phyloP scores from a whole-genome alignment of 2,888 invertebrate genomes.

The Litoditis marina region DNA sequence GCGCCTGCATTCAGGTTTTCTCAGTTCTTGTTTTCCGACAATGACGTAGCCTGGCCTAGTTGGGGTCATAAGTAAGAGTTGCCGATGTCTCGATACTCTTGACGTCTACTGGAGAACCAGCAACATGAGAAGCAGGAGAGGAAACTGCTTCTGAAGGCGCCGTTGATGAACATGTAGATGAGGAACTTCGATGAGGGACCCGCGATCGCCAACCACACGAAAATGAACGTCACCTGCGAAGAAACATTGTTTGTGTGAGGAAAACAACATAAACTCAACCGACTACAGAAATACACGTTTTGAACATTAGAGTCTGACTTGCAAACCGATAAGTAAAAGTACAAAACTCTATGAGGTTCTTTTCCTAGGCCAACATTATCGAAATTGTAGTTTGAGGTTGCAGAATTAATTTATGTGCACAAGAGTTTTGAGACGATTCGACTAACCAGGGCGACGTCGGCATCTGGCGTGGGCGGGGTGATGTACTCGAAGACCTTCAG shows the following conservation, averaged over 20 bases:
- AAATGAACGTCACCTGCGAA: conserved; percentile 47
- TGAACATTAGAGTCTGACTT: too few relatives aligned
- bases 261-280: not conserved
- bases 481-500: conserved; percentile 40
- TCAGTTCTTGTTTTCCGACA: too few relatives aligned
- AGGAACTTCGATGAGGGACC: conserved; percentile 94
- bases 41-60: not conserved
- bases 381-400: too few relatives aligned
- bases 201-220: conserved; percentile 89
- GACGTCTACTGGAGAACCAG: conserved; percentile 20
- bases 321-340: too few relatives aligned
- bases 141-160: conserved; percentile 71
- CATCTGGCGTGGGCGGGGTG: conserved; percentile 25
- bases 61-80: conserved; percentile 37
- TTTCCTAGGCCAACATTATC: too few relatives aligned
- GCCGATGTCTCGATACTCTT: conserved; percentile 43
- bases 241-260: too few relatives aligned
- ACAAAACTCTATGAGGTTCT: too few relatives aligned
- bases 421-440: not conserved
- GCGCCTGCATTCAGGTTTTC: too few relatives aligned
- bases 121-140: conserved; percentile 26
- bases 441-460: conserved; percentile 38
- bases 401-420: too few relatives aligned
- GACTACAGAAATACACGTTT: not conserved
- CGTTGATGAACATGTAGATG: conserved; percentile 82